Evolutionary conservation across 1,140 invertebrate species (phyloP).

Genomic region (Hylaeus anthracinus): DNA sequence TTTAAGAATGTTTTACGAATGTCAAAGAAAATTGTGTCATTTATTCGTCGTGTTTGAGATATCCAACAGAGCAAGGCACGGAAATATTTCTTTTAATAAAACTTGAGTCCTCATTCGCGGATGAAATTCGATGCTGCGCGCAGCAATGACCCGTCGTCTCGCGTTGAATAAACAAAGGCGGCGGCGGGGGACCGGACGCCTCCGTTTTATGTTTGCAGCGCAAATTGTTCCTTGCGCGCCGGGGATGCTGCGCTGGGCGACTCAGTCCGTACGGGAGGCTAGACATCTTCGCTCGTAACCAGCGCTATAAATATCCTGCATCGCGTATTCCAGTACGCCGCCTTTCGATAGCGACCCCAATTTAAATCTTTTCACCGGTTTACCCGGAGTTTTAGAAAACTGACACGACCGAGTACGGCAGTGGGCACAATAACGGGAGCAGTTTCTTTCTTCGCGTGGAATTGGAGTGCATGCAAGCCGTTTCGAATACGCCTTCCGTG

Average conservation of each 20-base stretch:
- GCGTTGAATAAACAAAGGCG: too few relatives aligned
- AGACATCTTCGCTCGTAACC: not conserved
- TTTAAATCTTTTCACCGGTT: constrained; percentile 1
- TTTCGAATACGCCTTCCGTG: constrained; percentile 4
- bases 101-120: too few relatives aligned
- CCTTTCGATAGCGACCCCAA: constrained; percentile 1
- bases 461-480: not conserved
- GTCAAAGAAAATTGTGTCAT: too few relatives aligned
- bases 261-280: not conserved
- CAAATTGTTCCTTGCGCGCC: too few relatives aligned
- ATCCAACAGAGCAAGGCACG: too few relatives aligned
- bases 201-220: not conserved
- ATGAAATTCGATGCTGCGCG: too few relatives aligned
- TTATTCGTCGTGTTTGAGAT: too few relatives aligned
- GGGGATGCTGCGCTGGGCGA: not conserved
- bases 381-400: not conserved
- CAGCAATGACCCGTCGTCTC: too few relatives aligned
- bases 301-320: not conserved
- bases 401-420: not conserved
- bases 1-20: too few relatives aligned
- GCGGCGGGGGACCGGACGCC: too few relatives aligned
- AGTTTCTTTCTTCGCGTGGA: not conserved
- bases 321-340: not conserved
- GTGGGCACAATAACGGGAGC: not conserved
- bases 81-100: too few relatives aligned